Evolutionary conservation across 1,140 invertebrate species (phyloP), one percentile per base, ranked within the genome.

Genomic region (Vollenhovia emeryi): DNA sequence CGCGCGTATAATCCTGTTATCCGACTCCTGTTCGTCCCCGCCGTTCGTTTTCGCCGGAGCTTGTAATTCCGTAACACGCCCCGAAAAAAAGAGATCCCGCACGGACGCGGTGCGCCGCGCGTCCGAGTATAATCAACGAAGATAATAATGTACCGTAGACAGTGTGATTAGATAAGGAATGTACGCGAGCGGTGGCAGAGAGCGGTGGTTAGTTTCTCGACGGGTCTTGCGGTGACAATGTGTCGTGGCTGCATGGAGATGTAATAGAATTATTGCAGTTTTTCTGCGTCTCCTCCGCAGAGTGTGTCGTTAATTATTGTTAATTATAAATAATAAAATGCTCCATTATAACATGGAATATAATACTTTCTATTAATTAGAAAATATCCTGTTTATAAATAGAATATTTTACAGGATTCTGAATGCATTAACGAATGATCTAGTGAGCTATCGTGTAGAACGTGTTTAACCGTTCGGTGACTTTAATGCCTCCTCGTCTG

Each of bases 1-100:
- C n/a, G 52, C 83, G 73, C 74, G 73, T 30, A 36, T 80, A 43
- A 71, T 55, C 66, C 62, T 24, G 40, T 64, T 33, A 45, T 36
- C 33, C 6, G 24, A 30, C 11, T 69, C 30, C 8, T 59, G 33
- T 21, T 13, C 33, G 27, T 48, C 27, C 43, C 6, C 13, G 24
- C 21, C 30, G 48, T 24, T 36, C 15, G n/a, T n/a, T 18, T 43
- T 5, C 18, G 8, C 5, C 48, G n/a, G 2, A 33, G 33, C 5
- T 6, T n/a, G 48, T 57, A 9, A 43, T 27, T 43, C 36, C n/a
- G 30, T 13, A 21, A 24, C 24, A 13, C 55, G 50, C 15, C 4
- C 3, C 15, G 15, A n/a, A 71, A 43, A 78, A 64, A 40, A 50
- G 1, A 50, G 15, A 27, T 21, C 21, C 33, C 1, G 13, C 24